Evolutionary conservation across 1,140 invertebrate species (phyloP), one percentile per base, ranked within the genome.

Genomic region (Popillia japonica): DNA sequence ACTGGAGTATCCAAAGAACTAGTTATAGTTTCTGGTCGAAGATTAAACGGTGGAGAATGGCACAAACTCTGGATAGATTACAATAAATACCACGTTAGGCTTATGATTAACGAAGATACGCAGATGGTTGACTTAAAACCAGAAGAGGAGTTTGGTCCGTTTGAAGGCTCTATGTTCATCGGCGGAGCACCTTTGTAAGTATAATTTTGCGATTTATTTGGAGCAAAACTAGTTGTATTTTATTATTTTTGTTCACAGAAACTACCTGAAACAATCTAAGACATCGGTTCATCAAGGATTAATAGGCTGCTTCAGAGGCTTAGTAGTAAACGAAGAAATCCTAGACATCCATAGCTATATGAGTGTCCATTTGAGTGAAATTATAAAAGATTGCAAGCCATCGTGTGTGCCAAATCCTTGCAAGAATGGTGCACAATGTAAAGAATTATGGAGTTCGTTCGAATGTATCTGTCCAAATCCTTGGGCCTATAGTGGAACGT

Each of bases 41-140:
- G 93, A 85, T 88, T 98, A 4, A 97, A 96, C 84, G 93, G 93
- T 73, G 96, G 96, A 0, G 95, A 97, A 84, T 98, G 96, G 96
- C 96, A 98, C 84, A 96, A 97, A 87, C 94, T 98, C 80, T 96
- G 95, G 95, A 96, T 96, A 79, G 95, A 96, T 87, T 96, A 96
- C 84, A 97, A 98, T 86, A 92, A 94, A 83, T 95, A 97, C 86
- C 96, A 98, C 86, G 95, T 98, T n/a, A 27, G 96, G 77, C 96
- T 97, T 85, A 96, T 96, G 92, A 93, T 98, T 76, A 97, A 97
- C 84, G 94, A 93, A 40, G 94, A 96, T 82, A 94, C 92, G 81
- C 90, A 94, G 87, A 96, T 96, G 94, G 91, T 96, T 3, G 93
- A 96, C 88, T 87, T 97, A 48, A 86, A 93, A 77, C 90, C 93